Base-by-base conservation (phyloP, 2,888 invertebrate species). In the Lasius platythorax region DNA sequence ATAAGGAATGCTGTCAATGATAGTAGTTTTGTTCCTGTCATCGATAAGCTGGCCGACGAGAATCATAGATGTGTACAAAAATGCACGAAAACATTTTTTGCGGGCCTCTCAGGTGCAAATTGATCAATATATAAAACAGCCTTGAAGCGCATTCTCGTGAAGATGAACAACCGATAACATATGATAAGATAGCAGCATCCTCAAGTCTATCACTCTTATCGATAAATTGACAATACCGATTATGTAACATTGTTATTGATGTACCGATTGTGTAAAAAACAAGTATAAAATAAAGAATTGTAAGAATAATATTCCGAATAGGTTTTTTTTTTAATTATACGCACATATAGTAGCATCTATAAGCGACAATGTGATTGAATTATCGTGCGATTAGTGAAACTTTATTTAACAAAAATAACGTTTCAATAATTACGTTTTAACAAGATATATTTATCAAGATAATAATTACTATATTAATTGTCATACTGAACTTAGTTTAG, bases 1-100 rank as follows among this genome's bases (percentile, higher is more conserved):
- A 89, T 87, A 89, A 89, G 82, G 70, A 66, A 46, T 85, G 79
- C n/a, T n/a, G 12, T 50, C 46, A 79, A 23, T 28, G 46, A 79
- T 33, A 40, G 28, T n/a, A 53, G 53, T 9, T 56, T 23, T 40
- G 43, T 43, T 30, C 23, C 68, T 68, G 68, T 78, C 56, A 67
- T 67, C 30, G 56, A 58, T 12, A 23, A 43, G 3, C 5, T 68
- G 1, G 6, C 40, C 37, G 9, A 66, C 28, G 12, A 63, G n/a
- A 37, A 5, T 23, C 12, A 3, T 58, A 68, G n/a, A 4, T 67
- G 43, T 28, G 23, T 5, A 58, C 28, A 18, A 56, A 40, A 66
- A 66, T 53, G 53, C 18, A 8, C 9, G 33, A n/a, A 70, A 72
- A 58, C 6, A 23, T 5, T 1, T 70, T 43, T 58, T 37, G 15